phyloP scores from a whole-genome alignment of 2,113 vertebrate genomes.

The Pollimyrus isidori region DNA sequence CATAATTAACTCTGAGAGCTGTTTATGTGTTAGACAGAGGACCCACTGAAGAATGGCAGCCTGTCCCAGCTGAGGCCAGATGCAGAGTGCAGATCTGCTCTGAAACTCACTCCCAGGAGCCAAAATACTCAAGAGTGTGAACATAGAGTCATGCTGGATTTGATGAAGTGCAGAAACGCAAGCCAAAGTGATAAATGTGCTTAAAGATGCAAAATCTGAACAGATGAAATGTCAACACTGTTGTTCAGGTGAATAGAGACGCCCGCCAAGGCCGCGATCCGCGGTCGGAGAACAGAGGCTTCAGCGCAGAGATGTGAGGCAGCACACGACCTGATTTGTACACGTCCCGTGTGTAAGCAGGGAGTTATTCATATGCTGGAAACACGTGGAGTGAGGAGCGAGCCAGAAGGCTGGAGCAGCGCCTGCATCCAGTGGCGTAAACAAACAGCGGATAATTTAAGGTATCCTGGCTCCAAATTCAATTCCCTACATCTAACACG shows the following conservation, averaged over 20 bases:
- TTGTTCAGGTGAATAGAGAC: neutral
- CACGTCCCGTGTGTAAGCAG: neutral
- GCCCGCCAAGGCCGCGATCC: neutral
- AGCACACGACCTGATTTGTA: neutral
- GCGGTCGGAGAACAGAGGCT: neutral
- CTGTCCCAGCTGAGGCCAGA: neutral
- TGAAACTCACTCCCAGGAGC: neutral
- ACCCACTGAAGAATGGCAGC: neutral
- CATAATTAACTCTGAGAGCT: neutral
- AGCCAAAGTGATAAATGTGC: neutral
- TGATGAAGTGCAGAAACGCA: neutral
- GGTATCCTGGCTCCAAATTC: neutral
- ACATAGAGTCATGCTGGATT: neutral
- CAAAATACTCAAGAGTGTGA: neutral
- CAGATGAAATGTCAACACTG: neutral
- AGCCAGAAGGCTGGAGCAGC: neutral
- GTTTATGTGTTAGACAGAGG: neutral
- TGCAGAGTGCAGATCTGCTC: neutral
- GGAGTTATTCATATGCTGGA: neutral
- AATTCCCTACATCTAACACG: neutral
- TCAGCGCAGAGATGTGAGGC: neutral
- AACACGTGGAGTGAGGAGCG: neutral
- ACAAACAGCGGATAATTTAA: neutral
- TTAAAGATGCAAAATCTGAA: neutral
- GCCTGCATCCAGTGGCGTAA: constrained; percentile 3